Evolutionary conservation across 2,888 invertebrate genomes (phyloP).

Genomic region (Conus canariensis): DNA sequence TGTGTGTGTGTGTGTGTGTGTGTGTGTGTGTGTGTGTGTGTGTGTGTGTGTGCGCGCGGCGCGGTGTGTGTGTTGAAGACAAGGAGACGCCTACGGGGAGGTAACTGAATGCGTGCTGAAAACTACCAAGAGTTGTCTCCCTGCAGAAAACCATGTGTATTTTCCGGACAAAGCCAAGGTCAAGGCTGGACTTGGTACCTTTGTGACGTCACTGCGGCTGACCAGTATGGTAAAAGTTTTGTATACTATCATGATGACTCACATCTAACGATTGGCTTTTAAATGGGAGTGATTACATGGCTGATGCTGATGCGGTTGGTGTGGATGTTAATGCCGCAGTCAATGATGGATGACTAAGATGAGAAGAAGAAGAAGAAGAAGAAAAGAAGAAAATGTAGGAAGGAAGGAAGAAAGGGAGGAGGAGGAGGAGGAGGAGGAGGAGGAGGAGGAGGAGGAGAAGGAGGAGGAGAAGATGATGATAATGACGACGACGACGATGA

Average conservation of each 20-base stretch:
- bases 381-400: no score
- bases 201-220: neutral
- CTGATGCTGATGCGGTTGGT: no score
- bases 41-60: constrained; percentile 11
- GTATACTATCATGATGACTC: no score
- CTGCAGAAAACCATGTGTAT: constrained; percentile 9
- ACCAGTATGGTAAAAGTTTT: constrained; percentile 11
- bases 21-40: neutral
- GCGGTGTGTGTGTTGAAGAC: neutral
- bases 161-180: constrained; percentile 30
- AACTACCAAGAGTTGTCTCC: constrained; percentile 33
- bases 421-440: no score
- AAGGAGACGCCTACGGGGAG: neutral
- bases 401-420: neutral
- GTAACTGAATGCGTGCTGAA: constrained; percentile 24
- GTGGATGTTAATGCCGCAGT: no score
- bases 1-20: neutral
- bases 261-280: no score
- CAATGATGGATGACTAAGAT: no score
- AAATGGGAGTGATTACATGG: no score
- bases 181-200: constrained; percentile 20
- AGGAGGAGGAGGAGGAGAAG: no score
- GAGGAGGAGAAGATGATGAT: no score
- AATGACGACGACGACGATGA: no score
- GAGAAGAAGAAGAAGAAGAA: no score